Percentiles rank a stretch among this genome's conserved stretches.
Conservation (phyloP, 1,140 invertebrate species). For the Grapholita molesta region DNA sequence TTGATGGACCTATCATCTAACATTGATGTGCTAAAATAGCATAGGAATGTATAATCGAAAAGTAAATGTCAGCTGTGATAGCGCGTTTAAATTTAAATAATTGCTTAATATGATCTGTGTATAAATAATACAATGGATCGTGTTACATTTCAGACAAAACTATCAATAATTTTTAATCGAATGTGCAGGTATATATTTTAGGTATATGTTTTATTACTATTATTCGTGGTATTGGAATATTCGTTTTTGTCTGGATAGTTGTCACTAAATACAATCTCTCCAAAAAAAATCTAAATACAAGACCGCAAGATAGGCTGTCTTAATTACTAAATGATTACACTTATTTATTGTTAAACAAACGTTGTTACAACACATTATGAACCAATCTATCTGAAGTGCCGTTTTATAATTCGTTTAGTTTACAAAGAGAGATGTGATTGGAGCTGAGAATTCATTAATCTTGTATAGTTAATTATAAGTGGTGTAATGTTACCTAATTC, state of each 20-base stretch:
- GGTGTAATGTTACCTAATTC: constrained; percentile 6
- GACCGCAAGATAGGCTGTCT: too few relatives aligned
- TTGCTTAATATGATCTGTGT: not conserved
- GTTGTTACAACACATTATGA: not conserved
- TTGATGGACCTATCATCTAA: not conserved
- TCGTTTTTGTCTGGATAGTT: too few relatives aligned
- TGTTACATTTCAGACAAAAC: not conserved
- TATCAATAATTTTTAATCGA: not conserved
- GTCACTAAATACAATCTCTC: too few relatives aligned
- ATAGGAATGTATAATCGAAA: not conserved
- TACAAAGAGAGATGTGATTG: not conserved
- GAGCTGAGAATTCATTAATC: not conserved
- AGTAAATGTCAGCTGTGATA: not conserved
- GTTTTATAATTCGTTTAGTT: not conserved
- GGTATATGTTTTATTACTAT: not conserved
- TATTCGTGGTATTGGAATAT: too few relatives aligned
- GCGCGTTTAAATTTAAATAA: not conserved
- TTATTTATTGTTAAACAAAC: not conserved
- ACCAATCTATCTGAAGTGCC: not conserved
- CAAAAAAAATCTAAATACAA: too few relatives aligned
- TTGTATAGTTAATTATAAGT: not conserved
- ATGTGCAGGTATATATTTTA: not conserved
- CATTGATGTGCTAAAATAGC: not conserved
- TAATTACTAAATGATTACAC: too few relatives aligned
- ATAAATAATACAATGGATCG: not conserved